Evolutionary conservation across 2,113 vertebrate species (phyloP).

Genomic region (Paedocypris sp.): DNA sequence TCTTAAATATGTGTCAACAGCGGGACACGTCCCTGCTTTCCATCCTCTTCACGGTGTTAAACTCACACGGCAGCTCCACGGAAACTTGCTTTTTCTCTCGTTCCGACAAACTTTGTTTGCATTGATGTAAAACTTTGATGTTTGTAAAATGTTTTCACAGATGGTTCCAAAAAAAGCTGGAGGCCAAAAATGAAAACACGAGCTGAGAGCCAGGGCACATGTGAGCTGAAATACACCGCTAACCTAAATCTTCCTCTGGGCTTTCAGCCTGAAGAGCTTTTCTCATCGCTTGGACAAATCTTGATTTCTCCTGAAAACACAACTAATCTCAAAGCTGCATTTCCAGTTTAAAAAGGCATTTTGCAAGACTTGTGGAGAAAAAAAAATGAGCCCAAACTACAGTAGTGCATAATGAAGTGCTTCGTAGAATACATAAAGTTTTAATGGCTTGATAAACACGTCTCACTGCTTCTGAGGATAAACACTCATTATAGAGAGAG

Average conservation of each 20-base stretch:
- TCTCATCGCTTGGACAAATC: slow-evolving; percentile 41
- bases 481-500: too few species aligned
- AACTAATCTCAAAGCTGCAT: too few species aligned
- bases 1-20: not conserved
- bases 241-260: slow-evolving; percentile 49
- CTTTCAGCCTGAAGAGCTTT: slow-evolving; percentile 33
- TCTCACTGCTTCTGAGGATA: too few species aligned
- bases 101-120: slow-evolving; percentile 34
- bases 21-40: not conserved
- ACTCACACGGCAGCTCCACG: not conserved
- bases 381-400: too few species aligned
- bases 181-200: slow-evolving; percentile 52
- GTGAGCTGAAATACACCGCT: slow-evolving; percentile 28
- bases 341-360: slow-evolving; percentile 37
- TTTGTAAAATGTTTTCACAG: slow-evolving; percentile 56
- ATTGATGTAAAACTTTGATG: too few species aligned
- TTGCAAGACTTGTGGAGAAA: too few species aligned
- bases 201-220: slow-evolving; percentile 34
- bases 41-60: not conserved
- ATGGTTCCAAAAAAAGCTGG: slow-evolving; percentile 44
- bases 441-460: too few species aligned
- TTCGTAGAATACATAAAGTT: too few species aligned
- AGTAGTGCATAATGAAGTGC: too few species aligned
- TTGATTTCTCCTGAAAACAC: slow-evolving; percentile 34
- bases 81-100: slow-evolving; percentile 28